Evolutionary conservation across 2,113 vertebrate species (phyloP), one percentile per base, ranked within the genome.

Genomic region (Sceloporus undulatus): DNA sequence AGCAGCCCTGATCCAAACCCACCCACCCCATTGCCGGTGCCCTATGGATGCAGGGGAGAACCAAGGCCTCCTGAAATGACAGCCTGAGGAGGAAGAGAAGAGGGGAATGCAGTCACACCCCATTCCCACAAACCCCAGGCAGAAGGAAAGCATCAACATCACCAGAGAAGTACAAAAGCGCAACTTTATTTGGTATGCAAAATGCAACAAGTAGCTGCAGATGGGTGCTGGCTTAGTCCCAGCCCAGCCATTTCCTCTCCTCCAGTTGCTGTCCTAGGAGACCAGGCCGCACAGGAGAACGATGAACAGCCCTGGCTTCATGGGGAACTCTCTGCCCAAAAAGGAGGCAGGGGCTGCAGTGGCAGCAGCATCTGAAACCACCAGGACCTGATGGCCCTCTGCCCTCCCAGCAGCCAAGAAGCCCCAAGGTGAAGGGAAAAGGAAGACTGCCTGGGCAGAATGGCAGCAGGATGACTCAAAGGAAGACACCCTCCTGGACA

Each of bases 131-230:
- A 54, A 79, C 77, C 54, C 25, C 70, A 74, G 52, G 10, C 29
- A 38, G 18, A 66, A 59, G 9, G 21, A 34, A 10, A 73, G 29
- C 14, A 62, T 29, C 38, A 66, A 38, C n/a, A 18, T 2, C 71
- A 34, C 11, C 71, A 75, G 40, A 82, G 56, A 34, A 34, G 42
- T 88, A 59, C 25, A 66, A 65, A 77, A 88, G 19, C 23, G 40
- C 66, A 65, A 2, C 34, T 87, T 81, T 87, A 81, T 81, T 81
- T 11, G 25, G 68, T 73, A 87, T 76, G 29, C 73, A 68, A 88
- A 88, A 65, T 66, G 75, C 8, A 82, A 54, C 48, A 5, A 18
- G 21, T 34, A 76, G 5, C 48, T 9, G 66, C 1, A 27, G 48
- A 7, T 48, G 48, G 48, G 7, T 48, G 48, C 48, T 48, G 34